Evolutionary conservation across 1,140 invertebrate genomes (phyloP), one percentile per base, ranked within the genome.

Genomic region (Hirudo medicinalis): DNA sequence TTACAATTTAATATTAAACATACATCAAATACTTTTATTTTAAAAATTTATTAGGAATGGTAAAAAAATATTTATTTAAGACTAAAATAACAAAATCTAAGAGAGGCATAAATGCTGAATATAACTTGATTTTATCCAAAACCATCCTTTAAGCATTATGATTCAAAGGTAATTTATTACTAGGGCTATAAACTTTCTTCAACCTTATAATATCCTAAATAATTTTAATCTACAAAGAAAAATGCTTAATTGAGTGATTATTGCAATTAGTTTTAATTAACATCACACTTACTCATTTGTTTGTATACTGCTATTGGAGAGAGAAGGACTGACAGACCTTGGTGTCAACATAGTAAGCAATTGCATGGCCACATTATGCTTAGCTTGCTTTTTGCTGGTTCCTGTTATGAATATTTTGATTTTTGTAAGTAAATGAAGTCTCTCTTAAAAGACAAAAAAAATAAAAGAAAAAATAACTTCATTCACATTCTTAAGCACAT

Each of bases 301-400:
- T 63, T 63, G 57, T 11, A 63, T 15, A 49, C 57, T 63, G 57
- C 29, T 63, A n/a, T 22, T 63, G 11, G 57, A 63, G 22, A n/a
- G 57, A 4, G 22, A 63, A 63, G 57, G 57, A 63, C 57, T 63
- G 57, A 63, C 20, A 15, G 57, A 63, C 22, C 29, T 22, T 2
- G 57, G 57, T 32, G 22, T 4, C 57, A 63, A 63, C 57, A 63
- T 63, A 15, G 22, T 63, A 22, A 63, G 57, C 57, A 63, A 25
- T 63, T 63, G 22, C 22, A 63, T 22, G 20, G 57, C 57, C 9
- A 63, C 57, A 63, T 63, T 63, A n/a, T 63, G 57, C 57, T 63
- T 63, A 32, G 57, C 57, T 63, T 63, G 57, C 57, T 63, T 63
- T 32, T 63, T 63, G 57, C 57, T 63, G 57, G 57, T 25, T 19